Conservation (phyloP, 2,888 invertebrate genomes). For the Ornithoptera alexandrae region DNA sequence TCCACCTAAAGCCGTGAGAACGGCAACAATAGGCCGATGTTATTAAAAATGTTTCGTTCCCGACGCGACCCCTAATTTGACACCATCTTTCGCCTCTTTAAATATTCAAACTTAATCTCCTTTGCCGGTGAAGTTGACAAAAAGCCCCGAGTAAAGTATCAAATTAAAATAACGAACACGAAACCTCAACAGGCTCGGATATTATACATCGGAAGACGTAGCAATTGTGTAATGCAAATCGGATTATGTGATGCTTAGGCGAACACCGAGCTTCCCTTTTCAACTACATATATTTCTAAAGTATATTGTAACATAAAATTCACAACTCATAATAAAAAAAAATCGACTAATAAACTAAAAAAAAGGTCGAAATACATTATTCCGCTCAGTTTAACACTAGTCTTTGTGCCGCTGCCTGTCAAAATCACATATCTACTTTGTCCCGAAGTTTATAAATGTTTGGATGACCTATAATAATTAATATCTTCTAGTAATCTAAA, state of each 20-base stretch:
- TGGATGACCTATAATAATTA: too few species aligned
- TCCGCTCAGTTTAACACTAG: too few species aligned
- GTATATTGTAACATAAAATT: too few species aligned
- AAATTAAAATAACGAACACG: constrained; percentile 27
- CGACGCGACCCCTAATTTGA: constrained; percentile 35
- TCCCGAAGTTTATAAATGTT: too few species aligned
- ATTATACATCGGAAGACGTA: constrained; percentile 2
- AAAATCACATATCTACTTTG: too few species aligned
- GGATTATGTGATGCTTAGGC: background rate
- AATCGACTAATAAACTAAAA: too few species aligned
- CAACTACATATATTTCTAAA: background rate
- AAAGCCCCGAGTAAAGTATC: constrained; percentile 11
- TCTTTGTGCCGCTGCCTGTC: too few species aligned
- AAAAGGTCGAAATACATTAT: too few species aligned
- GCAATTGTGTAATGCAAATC: background rate
- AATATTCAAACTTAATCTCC: constrained; percentile 44
- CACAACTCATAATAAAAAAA: too few species aligned
- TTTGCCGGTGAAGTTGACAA: constrained; percentile 32
- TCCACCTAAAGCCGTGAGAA: constrained; percentile 15
- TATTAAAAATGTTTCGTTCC: constrained; percentile 33
- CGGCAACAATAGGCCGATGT: constrained; percentile 20
- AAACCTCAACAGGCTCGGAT: constrained; percentile 11
- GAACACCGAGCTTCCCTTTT: background rate
- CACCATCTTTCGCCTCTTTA: constrained; percentile 36
- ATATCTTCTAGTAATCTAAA: too few species aligned